Evolutionary conservation across 2,888 invertebrate genomes (phyloP), one percentile per base, ranked within the genome.

Genomic region (Drosophila fungiperda): DNA sequence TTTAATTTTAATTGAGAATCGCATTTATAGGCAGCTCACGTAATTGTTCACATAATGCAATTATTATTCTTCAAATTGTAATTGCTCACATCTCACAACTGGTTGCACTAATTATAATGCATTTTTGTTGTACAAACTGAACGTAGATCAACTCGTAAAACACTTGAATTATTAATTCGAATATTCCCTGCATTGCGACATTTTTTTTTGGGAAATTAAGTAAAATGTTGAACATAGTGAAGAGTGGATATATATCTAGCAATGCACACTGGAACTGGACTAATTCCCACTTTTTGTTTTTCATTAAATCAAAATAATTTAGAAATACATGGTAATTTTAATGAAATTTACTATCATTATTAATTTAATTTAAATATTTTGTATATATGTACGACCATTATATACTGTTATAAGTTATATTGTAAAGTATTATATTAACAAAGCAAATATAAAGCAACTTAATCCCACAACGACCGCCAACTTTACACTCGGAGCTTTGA

Each of bases 1-100:
- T n/a, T n/a, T n/a, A 53, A 54, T 62, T 40, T 17, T 11, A 69
- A 61, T 45, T 74, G 52, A 29, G 11, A 64, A 50, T 17, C 48
- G 12, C 55, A 75, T 74, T 54, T 17, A 20, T 33, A 65, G 55
- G 57, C 76, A 49, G 15, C 64, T 76, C 83, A 85, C 85, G 83
- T 82, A 60, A 9, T 26, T 45, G 66, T 50, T 57, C 52, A 71
- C 69, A 79, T 76, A 79, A 70, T 63, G 66, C 40, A 53, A 58
- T 50, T 60, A 68, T 71, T 63, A 61, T 73, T 71, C 59, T 59
- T 73, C 69, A 55, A 68, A 57, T 70, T 67, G 63, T 74, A 84
- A 82, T 82, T 79, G 68, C 65, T 32, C 40, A 48, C 49, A 49
- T 50, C 49, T 9, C 49, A 50, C 68, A 68, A 73, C 68, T 69